A percentile compares a stretch with the other conserved stretches of the same genome.
Evolutionary conservation across 1,140 invertebrate species (phyloP).

Genomic region (Thrips palmi): DNA sequence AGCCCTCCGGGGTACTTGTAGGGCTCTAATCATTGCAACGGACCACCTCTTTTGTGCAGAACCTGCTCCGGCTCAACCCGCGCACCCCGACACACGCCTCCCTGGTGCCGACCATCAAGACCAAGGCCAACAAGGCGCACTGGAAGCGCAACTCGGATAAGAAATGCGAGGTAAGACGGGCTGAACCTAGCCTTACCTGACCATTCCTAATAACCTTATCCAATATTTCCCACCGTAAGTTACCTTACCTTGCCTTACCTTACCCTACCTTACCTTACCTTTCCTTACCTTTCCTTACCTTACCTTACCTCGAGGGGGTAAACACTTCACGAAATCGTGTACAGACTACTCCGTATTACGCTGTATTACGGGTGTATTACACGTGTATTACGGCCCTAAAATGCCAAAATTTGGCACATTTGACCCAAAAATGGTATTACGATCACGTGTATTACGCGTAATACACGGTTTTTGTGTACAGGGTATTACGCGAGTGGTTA

Average conservation of each 20-base stretch:
- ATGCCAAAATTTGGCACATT: too few species aligned
- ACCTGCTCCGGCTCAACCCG: slow-evolving; percentile 72
- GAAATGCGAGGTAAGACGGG: slow-evolving; percentile 68
- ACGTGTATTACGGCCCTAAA: too few species aligned
- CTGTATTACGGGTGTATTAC: too few species aligned
- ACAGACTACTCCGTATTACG: too few species aligned
- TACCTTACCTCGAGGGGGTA: background rate
- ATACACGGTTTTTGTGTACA: too few species aligned
- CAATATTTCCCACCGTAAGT: background rate
- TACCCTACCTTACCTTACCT: background rate
- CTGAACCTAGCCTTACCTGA: slow-evolving; percentile 16
- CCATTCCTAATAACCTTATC: slow-evolving; percentile 8
- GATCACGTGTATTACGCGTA: too few species aligned
- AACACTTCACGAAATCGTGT: background rate
- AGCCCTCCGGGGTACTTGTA: too few species aligned
- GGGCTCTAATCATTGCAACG: too few species aligned
- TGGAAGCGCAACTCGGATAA: slow-evolving; percentile 90
- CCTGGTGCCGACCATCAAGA: slow-evolving; percentile 57
- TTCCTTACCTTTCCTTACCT: background rate
- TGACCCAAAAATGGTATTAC: too few species aligned
- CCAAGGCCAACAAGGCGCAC: slow-evolving; percentile 74
- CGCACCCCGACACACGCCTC: slow-evolving; percentile 50
- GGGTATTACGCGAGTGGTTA: too few species aligned
- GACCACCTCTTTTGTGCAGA: slow-evolving; percentile 49
- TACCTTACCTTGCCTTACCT: background rate